phyloP scores from a whole-genome alignment of 2,113 vertebrate species.

The Heptranchias perlo region DNA sequence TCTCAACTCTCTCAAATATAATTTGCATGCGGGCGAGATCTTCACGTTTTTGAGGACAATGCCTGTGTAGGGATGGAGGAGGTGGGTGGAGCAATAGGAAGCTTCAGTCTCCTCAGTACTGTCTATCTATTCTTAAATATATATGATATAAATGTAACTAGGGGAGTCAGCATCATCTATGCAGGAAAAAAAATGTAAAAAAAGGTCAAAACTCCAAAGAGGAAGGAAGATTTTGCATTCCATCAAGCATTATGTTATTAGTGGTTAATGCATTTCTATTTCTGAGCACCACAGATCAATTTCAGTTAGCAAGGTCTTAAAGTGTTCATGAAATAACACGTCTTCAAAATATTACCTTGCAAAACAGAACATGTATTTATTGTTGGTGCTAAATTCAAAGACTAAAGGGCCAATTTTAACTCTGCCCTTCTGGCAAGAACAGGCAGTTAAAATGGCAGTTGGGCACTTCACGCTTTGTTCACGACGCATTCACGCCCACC shows the following conservation, averaged over 20 bases:
- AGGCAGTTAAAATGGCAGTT: not conserved
- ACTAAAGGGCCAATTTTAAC: not conserved
- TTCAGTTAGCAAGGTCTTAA: not conserved
- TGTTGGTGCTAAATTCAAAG: not conserved
- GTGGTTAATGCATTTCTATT: too few species aligned
- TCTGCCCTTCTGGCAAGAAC: not conserved
- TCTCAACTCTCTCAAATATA: not conserved
- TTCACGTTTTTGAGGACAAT: not conserved
- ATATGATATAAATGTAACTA: not conserved
- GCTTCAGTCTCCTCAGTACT: not conserved
- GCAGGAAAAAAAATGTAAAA: not conserved
- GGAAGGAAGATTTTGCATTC: not conserved
- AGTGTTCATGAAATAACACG: not conserved
- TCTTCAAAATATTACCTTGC: not conserved
- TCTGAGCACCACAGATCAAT: not conserved
- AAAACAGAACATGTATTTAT: not conserved
- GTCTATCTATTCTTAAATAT: not conserved
- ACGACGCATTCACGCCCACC: too few species aligned
- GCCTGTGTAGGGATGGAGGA: not conserved
- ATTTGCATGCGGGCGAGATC: not conserved
- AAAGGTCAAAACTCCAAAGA: not conserved
- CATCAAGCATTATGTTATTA: not conserved
- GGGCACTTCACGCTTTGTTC: not conserved
- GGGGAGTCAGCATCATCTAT: not conserved
- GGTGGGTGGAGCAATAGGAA: not conserved